Base-by-base conservation (phyloP, 1,140 invertebrate species). In the Ceratoteleas bidentatus region DNA sequence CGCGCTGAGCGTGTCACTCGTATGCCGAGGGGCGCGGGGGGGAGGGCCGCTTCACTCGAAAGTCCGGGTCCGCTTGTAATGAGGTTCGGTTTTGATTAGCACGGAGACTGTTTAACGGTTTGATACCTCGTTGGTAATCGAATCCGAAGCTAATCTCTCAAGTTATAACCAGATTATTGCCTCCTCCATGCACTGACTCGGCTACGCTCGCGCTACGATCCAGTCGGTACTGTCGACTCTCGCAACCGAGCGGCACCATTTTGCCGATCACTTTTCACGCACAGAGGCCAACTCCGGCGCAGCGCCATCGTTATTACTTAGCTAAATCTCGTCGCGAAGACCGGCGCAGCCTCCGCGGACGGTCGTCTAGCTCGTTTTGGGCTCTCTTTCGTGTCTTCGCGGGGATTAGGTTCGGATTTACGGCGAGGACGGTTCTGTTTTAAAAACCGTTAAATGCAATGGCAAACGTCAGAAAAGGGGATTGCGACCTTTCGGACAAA, bases 121-220 rank as follows among this genome's bases (percentile, higher is more conserved):
- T 92, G 90, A 91, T 92, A 92, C 91, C 91, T 92, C 90, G 89
- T 88, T 86, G 87, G 89, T 92, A 92, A 92, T 92, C 90, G 90
- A 92, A 92, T 92, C 89, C 89, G 88, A 90, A 92, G 89, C 91
- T 92, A 92, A 92, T 92, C 91, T 92, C 91, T 92, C 91, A 92
- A 92, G 89, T 92, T 92, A 92, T 92, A 92, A 92, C 89, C 87
- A 85, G 89, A 90, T 92, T 92, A 92, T 92, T 91, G 87, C 91
- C 88, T 91, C 87, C 89, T 91, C 90, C 90, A 89, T 91, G 89
- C 87, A 89, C 88, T 90, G 86, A 80, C 89, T 89, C 83, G 85
- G 84, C 87, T 85, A 86, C 86, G 86, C 76, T 85, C 81, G 84
- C 81, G 81, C 75, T 38, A 79, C 83, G 80, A 86, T 86, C 81